phyloP scores from a whole-genome alignment of 2,888 invertebrate species.

The Cecidostiba fungosa region DNA sequence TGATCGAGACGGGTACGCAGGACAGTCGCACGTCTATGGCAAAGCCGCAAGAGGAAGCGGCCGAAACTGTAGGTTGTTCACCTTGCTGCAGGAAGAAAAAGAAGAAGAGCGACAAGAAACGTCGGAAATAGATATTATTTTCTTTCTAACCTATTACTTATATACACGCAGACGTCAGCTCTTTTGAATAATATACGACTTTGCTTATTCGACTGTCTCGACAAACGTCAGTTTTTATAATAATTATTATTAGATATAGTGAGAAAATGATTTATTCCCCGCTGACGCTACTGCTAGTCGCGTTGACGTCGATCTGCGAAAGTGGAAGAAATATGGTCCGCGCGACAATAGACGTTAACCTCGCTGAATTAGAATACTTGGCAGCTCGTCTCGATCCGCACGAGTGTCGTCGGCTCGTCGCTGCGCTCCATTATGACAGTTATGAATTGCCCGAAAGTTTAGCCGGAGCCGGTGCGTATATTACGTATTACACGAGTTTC shows the following conservation, averaged over 20 bases:
- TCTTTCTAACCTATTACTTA: background rate
- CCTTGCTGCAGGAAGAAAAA: conserved; percentile 69
- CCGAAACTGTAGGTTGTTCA: conserved; percentile 66
- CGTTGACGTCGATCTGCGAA: conserved; percentile 9
- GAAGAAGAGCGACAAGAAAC: conserved; percentile 62
- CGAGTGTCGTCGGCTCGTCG: conserved; percentile 83
- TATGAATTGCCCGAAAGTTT: conserved; percentile 80
- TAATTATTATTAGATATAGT: background rate
- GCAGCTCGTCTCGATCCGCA: conserved; percentile 82
- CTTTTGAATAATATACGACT: background rate
- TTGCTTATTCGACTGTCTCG: background rate
- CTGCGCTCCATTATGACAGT: conserved; percentile 82
- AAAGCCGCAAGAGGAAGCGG: conserved; percentile 61
- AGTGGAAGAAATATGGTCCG: conserved; percentile 21
- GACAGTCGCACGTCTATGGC: conserved; percentile 54
- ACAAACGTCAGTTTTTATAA: background rate
- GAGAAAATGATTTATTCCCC: background rate
- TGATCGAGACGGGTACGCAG: conserved; percentile 62
- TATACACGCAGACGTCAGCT: background rate
- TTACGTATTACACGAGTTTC: background rate
- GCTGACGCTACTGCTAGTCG: background rate
- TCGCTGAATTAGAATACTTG: conserved; percentile 81
- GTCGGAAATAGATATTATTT: conserved; percentile 26
- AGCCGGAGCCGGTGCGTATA: conserved; percentile 79
- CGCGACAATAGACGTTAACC: conserved; percentile 75